phyloP scores from a whole-genome alignment of 2,888 invertebrate species.

The Gastrophysa polygoni region DNA sequence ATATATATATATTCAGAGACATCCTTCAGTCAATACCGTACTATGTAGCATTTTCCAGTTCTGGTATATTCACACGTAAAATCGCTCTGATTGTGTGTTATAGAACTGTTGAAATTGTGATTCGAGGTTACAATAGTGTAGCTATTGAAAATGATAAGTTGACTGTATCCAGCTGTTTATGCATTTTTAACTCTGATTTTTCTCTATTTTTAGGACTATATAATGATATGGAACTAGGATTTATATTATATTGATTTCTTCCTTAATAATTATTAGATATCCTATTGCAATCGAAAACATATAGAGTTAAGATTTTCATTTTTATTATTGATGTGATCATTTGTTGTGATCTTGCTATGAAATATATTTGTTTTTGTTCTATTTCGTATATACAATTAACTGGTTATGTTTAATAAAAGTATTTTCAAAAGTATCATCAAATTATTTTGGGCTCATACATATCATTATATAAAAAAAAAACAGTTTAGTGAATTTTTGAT shows the following conservation, averaged over 20 bases:
- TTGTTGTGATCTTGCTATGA: slow-evolving; percentile 39
- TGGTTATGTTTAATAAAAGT: slow-evolving; percentile 49
- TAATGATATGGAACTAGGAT: slow-evolving; percentile 37
- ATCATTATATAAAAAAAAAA: no score
- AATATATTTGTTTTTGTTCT: slow-evolving; percentile 41
- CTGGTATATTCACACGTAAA: no score
- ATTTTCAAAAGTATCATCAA: slow-evolving; percentile 43
- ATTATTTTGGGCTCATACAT: not conserved
- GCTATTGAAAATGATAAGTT: slow-evolving; percentile 22
- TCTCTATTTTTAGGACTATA: slow-evolving; percentile 28
- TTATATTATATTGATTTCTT: slow-evolving; percentile 39
- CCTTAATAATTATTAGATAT: slow-evolving; percentile 35
- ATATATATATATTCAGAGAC: no score
- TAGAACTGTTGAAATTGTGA: not conserved
- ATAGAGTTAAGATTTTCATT: slow-evolving; percentile 39
- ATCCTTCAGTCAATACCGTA: no score
- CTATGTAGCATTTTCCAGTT: no score
- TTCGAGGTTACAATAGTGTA: slow-evolving; percentile 32
- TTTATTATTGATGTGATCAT: slow-evolving; percentile 40
- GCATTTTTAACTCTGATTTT: slow-evolving; percentile 37
- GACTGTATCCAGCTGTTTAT: slow-evolving; percentile 35
- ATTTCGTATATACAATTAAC: slow-evolving; percentile 41
- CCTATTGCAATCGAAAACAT: slow-evolving; percentile 37
- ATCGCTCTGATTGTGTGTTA: no score
- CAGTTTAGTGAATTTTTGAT: no score